phyloP scores from a whole-genome alignment of 2,797 vertebrate species.

The Triplophysa yarkandensis region DNA sequence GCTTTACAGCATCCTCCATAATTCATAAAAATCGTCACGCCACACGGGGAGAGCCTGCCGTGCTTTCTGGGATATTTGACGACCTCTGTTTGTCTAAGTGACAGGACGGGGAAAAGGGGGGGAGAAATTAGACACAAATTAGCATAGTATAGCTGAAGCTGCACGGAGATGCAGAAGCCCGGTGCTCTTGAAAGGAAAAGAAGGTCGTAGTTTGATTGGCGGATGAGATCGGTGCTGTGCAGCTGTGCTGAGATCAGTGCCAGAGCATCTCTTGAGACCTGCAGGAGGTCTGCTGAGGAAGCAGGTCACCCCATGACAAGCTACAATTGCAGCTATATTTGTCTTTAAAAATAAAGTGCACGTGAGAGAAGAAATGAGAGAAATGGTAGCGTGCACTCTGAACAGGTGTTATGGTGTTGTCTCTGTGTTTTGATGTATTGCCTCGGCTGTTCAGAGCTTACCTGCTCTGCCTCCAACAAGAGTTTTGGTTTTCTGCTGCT shows the following conservation, averaged over 20 bases:
- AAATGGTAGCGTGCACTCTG: conserved; percentile 42
- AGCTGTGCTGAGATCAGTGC: conserved; percentile 54
- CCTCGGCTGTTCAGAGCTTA: conserved; percentile 46
- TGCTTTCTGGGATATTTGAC: conserved; percentile 45
- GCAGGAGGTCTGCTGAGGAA: conserved; percentile 55
- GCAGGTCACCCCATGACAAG: conserved; percentile 59
- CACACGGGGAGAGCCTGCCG: conserved; percentile 42
- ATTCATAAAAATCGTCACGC: conserved; percentile 53
- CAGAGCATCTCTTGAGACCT: conserved; percentile 51
- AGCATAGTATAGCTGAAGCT: conserved; percentile 31
- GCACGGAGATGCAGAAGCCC: background rate
- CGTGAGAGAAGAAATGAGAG: conserved; percentile 32
- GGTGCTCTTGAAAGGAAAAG: conserved; percentile 37
- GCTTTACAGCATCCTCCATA: conserved; percentile 57
- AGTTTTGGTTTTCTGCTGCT: conserved; percentile 41
- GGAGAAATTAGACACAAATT: conserved; percentile 48
- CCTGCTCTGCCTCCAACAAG: conserved; percentile 37
- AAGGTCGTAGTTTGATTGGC: conserved; percentile 41
- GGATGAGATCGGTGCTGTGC: conserved; percentile 40
- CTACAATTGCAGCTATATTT: conserved; percentile 50
- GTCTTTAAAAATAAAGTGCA: conserved; percentile 34
- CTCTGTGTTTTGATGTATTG: conserved; percentile 56
- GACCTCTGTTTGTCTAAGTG: conserved; percentile 57
- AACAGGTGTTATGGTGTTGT: conserved; percentile 60
- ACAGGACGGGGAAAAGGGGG: conserved; percentile 45